Base-by-base conservation (phyloP, 2,113 vertebrate genomes). In the Hassar affinis region DNA sequence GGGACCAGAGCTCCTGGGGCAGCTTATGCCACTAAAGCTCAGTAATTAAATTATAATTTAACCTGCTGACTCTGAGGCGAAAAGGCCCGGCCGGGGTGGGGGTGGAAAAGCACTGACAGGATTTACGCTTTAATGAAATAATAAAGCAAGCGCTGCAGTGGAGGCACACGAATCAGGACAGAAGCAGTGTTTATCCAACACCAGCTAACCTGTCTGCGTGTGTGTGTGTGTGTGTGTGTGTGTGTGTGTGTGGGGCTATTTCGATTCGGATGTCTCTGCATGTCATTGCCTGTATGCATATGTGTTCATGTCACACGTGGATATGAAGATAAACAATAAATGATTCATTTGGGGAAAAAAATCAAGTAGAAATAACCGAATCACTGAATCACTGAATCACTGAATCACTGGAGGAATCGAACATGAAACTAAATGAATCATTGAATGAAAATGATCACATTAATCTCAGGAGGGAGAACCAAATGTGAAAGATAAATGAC, bases 1-100 rank as follows among this genome's bases (percentile, higher is more conserved):
- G 96, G 96, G 96, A 95, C 93, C 93, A 94, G 95, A 94, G 95
- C 95, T 97, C 96, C 96, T 93, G 20, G 94, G 93, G 94, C 95
- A 97, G 96, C 96, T 98, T 98, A 96, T 95, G 96, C 95, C 95
- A 94, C 95, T 95, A 95, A 97, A 95, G 95, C 96, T 93, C 94
- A 95, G 96, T 98, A 98, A 98, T 98, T 97, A 98, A 98, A 98
- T 97, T 97, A 96, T 98, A 97, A 98, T 98, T 97, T 97, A 96
- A 95, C 95, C 94, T 95, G 89, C 94, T 96, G 95, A 96, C 96
- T 96, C 95, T 93, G 92, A 94, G 95, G 94, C 95, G 93, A 95
- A 94, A 95, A 93, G 94, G 94, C 87, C 94, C 92, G 94, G 94
- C 94, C 93, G 68, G 88, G 88, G 86, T 89, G 87, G 87, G 92